These are phyloP conservation scores for Diploptera punctata DNA, from an alignment of 2,888 invertebrate species.

Conservation along the genomic window DNA sequence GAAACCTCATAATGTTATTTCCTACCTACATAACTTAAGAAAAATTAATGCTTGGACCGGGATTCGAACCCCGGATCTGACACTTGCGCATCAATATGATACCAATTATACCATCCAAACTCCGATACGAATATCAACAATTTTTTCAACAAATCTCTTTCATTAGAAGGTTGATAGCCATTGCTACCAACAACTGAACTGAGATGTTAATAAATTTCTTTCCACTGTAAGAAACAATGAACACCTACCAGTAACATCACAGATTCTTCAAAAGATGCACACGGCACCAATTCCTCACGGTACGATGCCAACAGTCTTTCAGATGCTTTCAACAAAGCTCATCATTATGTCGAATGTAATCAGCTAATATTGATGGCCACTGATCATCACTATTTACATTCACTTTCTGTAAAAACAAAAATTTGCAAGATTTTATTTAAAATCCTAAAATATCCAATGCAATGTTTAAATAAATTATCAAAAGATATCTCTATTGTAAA, in stretches of 20 bases:
- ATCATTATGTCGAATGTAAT: slow-evolving; percentile 94
- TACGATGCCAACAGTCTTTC: slow-evolving; percentile 82
- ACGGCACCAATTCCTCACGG: slow-evolving; percentile 88
- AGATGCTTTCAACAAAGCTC: slow-evolving; percentile 84
- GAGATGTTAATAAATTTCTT: neutral
- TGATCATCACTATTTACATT: slow-evolving; percentile 70
- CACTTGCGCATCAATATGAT: too few relatives aligned
- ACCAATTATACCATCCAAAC: too few relatives aligned
- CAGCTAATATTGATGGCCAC: slow-evolving; percentile 90
- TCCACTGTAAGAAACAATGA: neutral
- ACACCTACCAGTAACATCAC: slow-evolving; percentile 82
- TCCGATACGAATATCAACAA: too few relatives aligned
- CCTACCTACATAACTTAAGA: too few relatives aligned
- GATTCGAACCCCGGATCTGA: too few relatives aligned
- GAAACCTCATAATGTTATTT: too few relatives aligned
- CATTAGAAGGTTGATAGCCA: too few relatives aligned
- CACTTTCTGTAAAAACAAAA: slow-evolving; percentile 72
- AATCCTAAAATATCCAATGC: too few relatives aligned
- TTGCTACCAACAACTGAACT: neutral
- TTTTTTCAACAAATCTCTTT: too few relatives aligned
- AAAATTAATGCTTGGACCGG: neutral
- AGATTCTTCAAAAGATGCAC: slow-evolving; percentile 89
- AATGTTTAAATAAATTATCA: too few relatives aligned
- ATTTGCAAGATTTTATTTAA: too few relatives aligned
- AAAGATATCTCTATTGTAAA: too few relatives aligned